Conservation (phyloP, 2,888 invertebrate genomes). For the Epirrhoe alternata region DNA sequence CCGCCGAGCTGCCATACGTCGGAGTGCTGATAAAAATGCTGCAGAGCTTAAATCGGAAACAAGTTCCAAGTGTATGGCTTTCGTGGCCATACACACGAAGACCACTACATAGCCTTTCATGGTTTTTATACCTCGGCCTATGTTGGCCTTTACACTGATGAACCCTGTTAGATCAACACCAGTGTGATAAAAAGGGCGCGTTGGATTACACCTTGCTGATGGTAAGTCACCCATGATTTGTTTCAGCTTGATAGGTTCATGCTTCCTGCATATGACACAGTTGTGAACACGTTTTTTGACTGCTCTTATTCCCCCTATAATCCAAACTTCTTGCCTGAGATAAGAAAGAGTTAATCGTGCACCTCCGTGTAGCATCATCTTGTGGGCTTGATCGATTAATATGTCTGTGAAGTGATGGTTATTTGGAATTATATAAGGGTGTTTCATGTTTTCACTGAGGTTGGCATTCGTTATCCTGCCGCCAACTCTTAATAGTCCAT, state of each 20-base stretch:
- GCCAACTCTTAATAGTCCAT: not conserved
- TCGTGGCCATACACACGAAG: constrained; percentile 1
- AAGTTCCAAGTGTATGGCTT: not conserved
- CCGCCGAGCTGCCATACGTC: constrained; percentile 3
- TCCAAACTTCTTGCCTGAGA: too few species aligned
- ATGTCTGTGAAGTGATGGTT: not conserved
- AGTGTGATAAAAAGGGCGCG: constrained; percentile 1
- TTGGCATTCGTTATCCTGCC: not conserved
- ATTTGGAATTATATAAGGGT: not conserved
- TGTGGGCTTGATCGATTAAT: too few species aligned
- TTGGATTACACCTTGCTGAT: not conserved
- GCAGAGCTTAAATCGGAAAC: constrained; percentile 4
- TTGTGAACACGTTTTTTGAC: not conserved
- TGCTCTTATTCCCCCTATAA: not conserved
- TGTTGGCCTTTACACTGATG: not conserved
- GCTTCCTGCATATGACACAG: constrained; percentile 1
- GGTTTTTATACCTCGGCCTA: not conserved
- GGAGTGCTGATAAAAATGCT: not conserved
- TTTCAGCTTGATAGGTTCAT: constrained; percentile 1
- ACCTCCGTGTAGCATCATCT: too few species aligned
- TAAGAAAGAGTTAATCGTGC: too few species aligned
- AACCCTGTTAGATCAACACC: constrained; percentile 1
- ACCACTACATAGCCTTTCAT: constrained; percentile 1
- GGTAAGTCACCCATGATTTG: constrained; percentile 9
- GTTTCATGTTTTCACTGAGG: not conserved